Conservation (phyloP, 2,797 vertebrate genomes). For the Hydrolagus colliei region DNA sequence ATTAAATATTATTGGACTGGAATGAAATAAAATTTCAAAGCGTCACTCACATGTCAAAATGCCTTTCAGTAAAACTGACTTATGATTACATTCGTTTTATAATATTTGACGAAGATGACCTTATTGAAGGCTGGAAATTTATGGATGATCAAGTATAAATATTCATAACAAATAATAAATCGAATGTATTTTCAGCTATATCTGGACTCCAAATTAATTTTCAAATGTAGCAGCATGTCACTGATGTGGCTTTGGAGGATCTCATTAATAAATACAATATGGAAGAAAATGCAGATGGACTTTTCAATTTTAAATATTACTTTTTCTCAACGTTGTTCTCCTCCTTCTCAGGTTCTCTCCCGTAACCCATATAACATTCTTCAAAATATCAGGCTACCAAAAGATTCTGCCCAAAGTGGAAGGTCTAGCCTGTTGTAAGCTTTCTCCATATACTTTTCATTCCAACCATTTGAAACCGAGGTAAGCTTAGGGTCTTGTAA, state of each 20-base stretch:
- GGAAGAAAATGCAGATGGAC: background rate
- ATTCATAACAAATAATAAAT: background rate
- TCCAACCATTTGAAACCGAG: too few relatives aligned
- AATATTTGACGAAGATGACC: constrained; percentile 11
- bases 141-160: constrained; percentile 5
- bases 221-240: too few relatives aligned
- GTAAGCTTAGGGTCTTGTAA: too few relatives aligned
- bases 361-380: background rate
- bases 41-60: constrained; percentile 1
- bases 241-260: background rate
- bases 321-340: background rate
- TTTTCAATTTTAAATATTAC: background rate
- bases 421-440: too few relatives aligned
- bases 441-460: too few relatives aligned
- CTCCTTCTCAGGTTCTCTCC: background rate
- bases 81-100: background rate
- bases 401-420: background rate
- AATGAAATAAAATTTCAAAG: constrained; percentile 12
- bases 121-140: background rate
- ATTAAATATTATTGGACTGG: background rate
- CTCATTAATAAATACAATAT: background rate
- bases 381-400: background rate
- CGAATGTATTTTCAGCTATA: background rate
- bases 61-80: background rate
- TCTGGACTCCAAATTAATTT: background rate